Evolutionary conservation across 2,888 invertebrate species (phyloP), one percentile per base, ranked within the genome.

Genomic region (Eupithecia subumbrata): DNA sequence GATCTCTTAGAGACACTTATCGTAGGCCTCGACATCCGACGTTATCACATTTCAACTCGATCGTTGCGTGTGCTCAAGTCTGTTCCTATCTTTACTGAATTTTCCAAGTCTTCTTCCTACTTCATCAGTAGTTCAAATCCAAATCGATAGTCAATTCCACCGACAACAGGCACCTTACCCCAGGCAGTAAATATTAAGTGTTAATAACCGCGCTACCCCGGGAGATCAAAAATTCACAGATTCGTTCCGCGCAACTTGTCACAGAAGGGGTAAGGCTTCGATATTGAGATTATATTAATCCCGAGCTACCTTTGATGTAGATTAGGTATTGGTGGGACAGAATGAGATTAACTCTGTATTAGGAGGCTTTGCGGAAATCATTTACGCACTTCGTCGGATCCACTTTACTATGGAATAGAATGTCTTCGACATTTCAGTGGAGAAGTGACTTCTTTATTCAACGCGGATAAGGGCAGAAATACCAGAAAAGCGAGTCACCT

Each of bases 111-210:
- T 22, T 56, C 12, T 60, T 60, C 18, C 18, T 18, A 64, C 18
- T 64, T 64, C 8, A 30, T 34, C 9, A 34, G 40, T 37, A 37
- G n/a, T 37, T 12, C 37, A 66, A 37, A 66, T 37, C 18, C 37
- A 37, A 67, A 68, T 68, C 45, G 40, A 68, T 70, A 71, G 63
- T 37, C 45, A 69, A 71, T 64, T 66, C 22, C 69, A 68, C 60
- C 30, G 52, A 22, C 43, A 68, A 40, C 43, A 43, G 52, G 60
- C 64, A 64, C 30, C 43, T 22, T 25, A 16, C 56, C 88, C 86
- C 84, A 79, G 84, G 84, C 85, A 87, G 89, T 91, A 91, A 91
- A 92, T 92, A 91, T 92, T 91, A 92, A 92, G 91, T 91, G 92
- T 91, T 92, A 92, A 92, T 91, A 91, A 91, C 89, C 68, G 88